phyloP scores from a whole-genome alignment of 2,113 vertebrate species.

The Tautogolabrus adspersus region DNA sequence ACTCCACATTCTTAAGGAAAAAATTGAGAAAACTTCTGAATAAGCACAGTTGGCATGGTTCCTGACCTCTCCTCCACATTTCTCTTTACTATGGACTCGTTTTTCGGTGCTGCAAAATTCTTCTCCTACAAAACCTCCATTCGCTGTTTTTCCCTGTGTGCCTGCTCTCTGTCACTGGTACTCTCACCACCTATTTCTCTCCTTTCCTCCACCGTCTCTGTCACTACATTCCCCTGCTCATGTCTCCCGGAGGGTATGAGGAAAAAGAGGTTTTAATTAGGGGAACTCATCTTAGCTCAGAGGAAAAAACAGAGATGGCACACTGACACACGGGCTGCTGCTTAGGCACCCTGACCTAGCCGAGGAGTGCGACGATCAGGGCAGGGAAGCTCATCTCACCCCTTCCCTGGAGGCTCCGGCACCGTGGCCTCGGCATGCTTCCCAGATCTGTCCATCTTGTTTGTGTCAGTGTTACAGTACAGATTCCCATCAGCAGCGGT shows the following conservation, averaged over 20 bases:
- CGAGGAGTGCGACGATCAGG: slow-evolving; percentile 45
- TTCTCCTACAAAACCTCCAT: slow-evolving; percentile 14
- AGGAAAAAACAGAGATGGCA: slow-evolving; percentile 58
- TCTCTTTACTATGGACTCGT: slow-evolving; percentile 49
- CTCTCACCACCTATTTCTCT: slow-evolving; percentile 16
- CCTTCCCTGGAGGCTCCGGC: slow-evolving; percentile 58
- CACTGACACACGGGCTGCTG: slow-evolving; percentile 50
- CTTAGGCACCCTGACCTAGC: slow-evolving; percentile 59
- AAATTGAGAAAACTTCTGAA: slow-evolving; percentile 39
- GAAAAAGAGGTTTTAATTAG: slow-evolving; percentile 78
- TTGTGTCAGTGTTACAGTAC: slow-evolving; percentile 66
- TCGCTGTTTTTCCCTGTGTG: slow-evolving; percentile 18
- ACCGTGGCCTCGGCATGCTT: slow-evolving; percentile 50
- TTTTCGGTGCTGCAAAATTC: slow-evolving; percentile 30
- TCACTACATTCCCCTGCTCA: slow-evolving; percentile 53
- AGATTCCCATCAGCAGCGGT: slow-evolving; percentile 68
- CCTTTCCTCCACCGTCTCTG: slow-evolving; percentile 37
- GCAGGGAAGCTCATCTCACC: slow-evolving; percentile 55
- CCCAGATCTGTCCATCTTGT: slow-evolving; percentile 70
- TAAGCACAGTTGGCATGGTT: slow-evolving; percentile 45
- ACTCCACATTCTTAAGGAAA: slow-evolving; percentile 6
- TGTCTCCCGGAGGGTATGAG: slow-evolving; percentile 63
- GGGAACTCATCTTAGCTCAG: slow-evolving; percentile 69
- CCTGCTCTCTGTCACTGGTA: slow-evolving; percentile 22
- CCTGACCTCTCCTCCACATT: slow-evolving; percentile 55